Evolutionary conservation across 2,797 vertebrate genomes (phyloP), one percentile per base, ranked within the genome.

Genomic region (Peromyscus aztecus): DNA sequence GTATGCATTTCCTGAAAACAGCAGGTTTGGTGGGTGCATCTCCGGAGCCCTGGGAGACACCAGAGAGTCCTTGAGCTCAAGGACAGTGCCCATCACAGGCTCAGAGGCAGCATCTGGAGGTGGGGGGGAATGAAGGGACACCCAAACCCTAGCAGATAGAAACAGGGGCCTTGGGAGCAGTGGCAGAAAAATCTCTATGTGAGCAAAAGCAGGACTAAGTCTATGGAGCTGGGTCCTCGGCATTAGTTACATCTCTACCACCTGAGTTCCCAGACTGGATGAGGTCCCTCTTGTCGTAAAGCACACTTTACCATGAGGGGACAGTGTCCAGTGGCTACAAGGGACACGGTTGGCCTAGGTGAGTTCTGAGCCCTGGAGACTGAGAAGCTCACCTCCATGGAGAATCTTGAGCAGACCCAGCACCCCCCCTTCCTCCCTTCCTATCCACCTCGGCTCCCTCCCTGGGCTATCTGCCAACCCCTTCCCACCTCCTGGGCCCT

Each of bases 171-270:
- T 75, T 8, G 75, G 69, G 63, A 49, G 21, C 6, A 40, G 46
- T 2, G 29, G 63, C 23, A 17, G 55, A 14, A 40, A 29, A 46
- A 19, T 2, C 86, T 57, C 29, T n/a, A 6, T 0, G 0, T 31
- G 3, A 67, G 63, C 90, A 1, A 0, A 21, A 27, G 31, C 24
- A 40, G 40, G 27, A 31, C 34, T 55, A 14, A 55, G 34, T 52
- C 34, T 23, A 23, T 2, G 6, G 13, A 8, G 11, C 34, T 19
- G 0, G 4, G 1, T 87, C 49, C 49, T 78, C 10, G 17, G n/a
- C 29, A 31, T 4, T 3, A 12, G 34, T 29, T 6, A 65, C 24
- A 7, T 59, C 49, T 69, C 86, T 86, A 59, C 24, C 57, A 23
- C 43, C 40, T 0, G 31, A 37, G 34, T n/a, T 4, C 11, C 12